A percentile compares a stretch with the other conserved stretches of the same genome.
phyloP scores from a whole-genome alignment of 2,888 invertebrate species.

The Andrena chrysosceles region DNA sequence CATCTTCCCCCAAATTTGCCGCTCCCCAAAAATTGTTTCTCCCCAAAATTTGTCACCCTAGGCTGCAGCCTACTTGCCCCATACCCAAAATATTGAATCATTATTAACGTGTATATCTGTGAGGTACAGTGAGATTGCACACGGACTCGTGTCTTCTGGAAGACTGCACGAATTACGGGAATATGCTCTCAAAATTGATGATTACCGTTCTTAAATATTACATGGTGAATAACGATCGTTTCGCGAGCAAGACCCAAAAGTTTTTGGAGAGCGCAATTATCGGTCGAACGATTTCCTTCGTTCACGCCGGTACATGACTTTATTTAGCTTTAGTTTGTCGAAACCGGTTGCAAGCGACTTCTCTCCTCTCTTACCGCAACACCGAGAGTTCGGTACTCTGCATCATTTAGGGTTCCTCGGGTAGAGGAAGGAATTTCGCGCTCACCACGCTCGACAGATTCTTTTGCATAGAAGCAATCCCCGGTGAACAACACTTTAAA shows the following conservation, averaged over 20 bases:
- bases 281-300: conserved; percentile 63
- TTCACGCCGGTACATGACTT: conserved; percentile 72
- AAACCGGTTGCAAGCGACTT: conserved; percentile 77
- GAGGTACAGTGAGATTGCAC: neutral
- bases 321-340: conserved; percentile 78
- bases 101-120: no score
- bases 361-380: conserved; percentile 56
- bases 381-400: conserved; percentile 62
- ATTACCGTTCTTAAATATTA: conserved; percentile 42
- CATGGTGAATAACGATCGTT: conserved; percentile 30
- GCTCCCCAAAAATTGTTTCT: no score
- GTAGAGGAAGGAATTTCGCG: conserved; percentile 68
- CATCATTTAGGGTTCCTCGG: conserved; percentile 70
- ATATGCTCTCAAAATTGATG: conserved; percentile 10
- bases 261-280: conserved; percentile 67
- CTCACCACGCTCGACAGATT: conserved; percentile 54
- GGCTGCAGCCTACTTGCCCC: no score
- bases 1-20: no score
- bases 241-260: conserved; percentile 20
- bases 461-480: conserved; percentile 58
- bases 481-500: conserved; percentile 1
- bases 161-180: conserved; percentile 3
- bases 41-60: no score
- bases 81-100: no score
- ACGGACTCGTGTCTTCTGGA: neutral